Base-by-base conservation (phyloP, 2,888 invertebrate species). In the Erpobdella octoculata region DNA sequence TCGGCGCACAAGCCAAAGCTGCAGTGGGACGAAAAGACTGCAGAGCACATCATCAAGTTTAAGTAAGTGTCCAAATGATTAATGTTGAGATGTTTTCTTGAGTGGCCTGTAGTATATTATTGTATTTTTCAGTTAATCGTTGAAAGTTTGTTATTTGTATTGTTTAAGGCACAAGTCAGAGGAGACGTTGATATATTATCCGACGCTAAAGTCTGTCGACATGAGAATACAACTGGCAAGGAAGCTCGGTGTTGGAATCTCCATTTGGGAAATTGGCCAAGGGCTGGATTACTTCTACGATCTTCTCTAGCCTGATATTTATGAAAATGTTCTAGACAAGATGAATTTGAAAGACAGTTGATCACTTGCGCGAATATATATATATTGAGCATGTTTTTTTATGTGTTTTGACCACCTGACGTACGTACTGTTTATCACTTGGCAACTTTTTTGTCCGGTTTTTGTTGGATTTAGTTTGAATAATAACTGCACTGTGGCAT, bases 221-320 rank as follows among this genome's bases (percentile, higher is more conserved):
- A 86, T 88, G 80, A 86, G 95, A 76, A 84, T 95, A 21, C 88
- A 92, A 73, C 84, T 94, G 65, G 92, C 92, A 0, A 85, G 86
- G 72, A 88, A 91, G 80, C 86, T 92, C 69, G 90, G 91, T 9
- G 89, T 89, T 2, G 93, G 94, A 0, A 86, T 95, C 61, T 90
- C 93, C 0, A 89, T 96, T 78, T 95, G 95, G 95, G 95, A 96
- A 81, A 84, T 94, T n/a, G 95, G 95, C 0, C 95, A 96, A 84
- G 95, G 95, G 31, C 85, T 95, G 25, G 90, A 93, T 83, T 95
- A 92, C 82, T 95, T 95, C 83, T 95, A 93, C 83, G 94, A 95
- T 62, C 46, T 75, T 18, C 59, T 75, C 6, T 75, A 48, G 73
- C 41, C 33, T 18, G n/a, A 31, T 5, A 15, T 15, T 15, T 41